A percentile compares a stretch with the other conserved stretches of the same genome.
Evolutionary conservation across 2,888 invertebrate genomes (phyloP).

Genomic region (Eilema griseolum): DNA sequence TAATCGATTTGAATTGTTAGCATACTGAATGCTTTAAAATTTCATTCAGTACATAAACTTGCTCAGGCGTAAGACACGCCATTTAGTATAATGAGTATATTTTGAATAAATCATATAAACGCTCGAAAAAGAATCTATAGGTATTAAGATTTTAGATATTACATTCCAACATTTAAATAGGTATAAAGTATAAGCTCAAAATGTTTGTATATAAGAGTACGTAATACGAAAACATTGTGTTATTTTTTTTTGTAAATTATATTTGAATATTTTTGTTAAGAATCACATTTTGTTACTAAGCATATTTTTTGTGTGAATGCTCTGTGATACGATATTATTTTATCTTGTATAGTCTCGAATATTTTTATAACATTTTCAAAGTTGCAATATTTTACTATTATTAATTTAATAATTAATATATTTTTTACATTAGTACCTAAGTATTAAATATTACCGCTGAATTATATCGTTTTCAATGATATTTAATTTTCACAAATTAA

Average conservation of each 20-base stretch:
- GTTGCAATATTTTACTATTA: not conserved
- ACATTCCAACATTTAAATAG: not conserved
- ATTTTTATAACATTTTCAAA: not conserved
- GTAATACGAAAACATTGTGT: not conserved
- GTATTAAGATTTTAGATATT: not conserved
- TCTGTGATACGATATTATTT: not conserved
- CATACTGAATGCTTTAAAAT: too few species aligned
- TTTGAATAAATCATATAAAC: not conserved
- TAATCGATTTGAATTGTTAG: too few species aligned
- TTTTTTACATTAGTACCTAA: not conserved
- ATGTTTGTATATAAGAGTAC: not conserved
- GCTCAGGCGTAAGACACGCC: not conserved
- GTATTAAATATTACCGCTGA: not conserved
- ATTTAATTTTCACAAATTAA: too few species aligned
- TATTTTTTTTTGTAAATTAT: not conserved
- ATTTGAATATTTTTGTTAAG: not conserved
- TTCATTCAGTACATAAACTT: not conserved
- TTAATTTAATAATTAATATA: not conserved
- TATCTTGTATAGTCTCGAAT: not conserved
- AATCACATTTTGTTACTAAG: not conserved
- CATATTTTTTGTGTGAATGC: not conserved
- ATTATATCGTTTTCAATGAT: not conserved
- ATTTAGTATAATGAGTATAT: not conserved
- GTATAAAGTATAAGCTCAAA: conserved; percentile 6
- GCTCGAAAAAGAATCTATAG: not conserved